A percentile compares a stretch with the other conserved stretches of the same genome.
Conservation (phyloP, 2,888 invertebrate genomes). For the Gastracanthus pulcherrimus region DNA sequence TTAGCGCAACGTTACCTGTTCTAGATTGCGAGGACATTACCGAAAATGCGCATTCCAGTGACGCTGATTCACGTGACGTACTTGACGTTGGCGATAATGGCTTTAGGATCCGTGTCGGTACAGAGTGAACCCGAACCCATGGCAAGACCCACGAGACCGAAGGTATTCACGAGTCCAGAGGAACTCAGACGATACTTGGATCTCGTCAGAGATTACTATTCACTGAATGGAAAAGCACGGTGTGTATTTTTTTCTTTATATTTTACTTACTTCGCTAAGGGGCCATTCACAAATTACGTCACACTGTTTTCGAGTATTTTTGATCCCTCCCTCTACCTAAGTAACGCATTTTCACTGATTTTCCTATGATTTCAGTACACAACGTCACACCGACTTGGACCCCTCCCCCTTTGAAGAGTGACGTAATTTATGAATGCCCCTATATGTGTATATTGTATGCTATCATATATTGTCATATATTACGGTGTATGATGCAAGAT, state of each 20-base stretch:
- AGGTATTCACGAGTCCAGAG: constrained; percentile 77
- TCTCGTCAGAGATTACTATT: constrained; percentile 79
- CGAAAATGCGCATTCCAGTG: constrained; percentile 15
- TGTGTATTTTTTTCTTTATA: constrained; percentile 66
- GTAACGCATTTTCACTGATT: too few species aligned
- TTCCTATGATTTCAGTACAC: too few species aligned
- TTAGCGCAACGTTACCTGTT: not conserved
- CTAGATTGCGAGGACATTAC: not conserved
- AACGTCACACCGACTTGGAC: too few species aligned
- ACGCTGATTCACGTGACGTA: not conserved
- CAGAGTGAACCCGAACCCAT: constrained; percentile 64
- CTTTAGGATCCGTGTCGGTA: not conserved
- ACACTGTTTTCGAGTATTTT: too few species aligned
- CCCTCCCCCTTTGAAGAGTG: too few species aligned
- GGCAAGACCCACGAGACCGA: constrained; percentile 74
- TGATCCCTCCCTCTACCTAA: too few species aligned
- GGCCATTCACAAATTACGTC: too few species aligned
- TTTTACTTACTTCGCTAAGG: too few species aligned
- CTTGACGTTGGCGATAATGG: not conserved
- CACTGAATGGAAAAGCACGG: constrained; percentile 79
- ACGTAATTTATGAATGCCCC: too few species aligned
- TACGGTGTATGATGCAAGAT: too few species aligned
- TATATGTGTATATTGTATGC: too few species aligned
- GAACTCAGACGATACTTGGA: constrained; percentile 78
- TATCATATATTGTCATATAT: too few species aligned